phyloP scores from a whole-genome alignment of 2,888 invertebrate species.

The Drosophila austrosaltans region DNA sequence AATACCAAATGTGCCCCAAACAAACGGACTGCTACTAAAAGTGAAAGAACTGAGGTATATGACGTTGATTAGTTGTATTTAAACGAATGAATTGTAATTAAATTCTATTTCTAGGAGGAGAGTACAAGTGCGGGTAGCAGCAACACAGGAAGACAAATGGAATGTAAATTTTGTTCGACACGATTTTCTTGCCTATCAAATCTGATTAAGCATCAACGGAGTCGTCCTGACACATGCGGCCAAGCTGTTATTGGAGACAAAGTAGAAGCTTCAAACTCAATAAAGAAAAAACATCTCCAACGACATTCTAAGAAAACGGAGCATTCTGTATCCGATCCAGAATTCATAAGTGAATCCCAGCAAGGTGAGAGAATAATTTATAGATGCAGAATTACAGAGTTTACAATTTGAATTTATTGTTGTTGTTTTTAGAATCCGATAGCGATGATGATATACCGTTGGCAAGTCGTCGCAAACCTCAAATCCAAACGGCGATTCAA shows the following conservation, averaged over 20 bases:
- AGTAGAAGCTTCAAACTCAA: neutral
- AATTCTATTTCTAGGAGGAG: slow-evolving; percentile 13
- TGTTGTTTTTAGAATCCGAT: slow-evolving; percentile 30
- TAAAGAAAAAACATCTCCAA: neutral
- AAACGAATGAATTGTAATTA: neutral
- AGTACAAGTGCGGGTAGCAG: slow-evolving; percentile 80
- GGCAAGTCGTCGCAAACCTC: slow-evolving; percentile 56
- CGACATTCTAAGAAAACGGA: slow-evolving; percentile 40
- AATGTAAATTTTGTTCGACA: slow-evolving; percentile 84
- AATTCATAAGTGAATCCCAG: slow-evolving; percentile 6
- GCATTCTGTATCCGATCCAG: slow-evolving; percentile 48
- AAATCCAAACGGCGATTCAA: slow-evolving; percentile 18
- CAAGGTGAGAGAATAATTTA: neutral
- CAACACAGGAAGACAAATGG: slow-evolving; percentile 77
- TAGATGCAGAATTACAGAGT: neutral
- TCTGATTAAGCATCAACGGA: slow-evolving; percentile 84
- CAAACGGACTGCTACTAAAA: slow-evolving; percentile 54
- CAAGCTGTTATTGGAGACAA: slow-evolving; percentile 27
- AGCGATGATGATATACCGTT: slow-evolving; percentile 68
- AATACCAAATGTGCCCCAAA: slow-evolving; percentile 84
- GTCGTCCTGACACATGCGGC: slow-evolving; percentile 84
- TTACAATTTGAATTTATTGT: neutral
- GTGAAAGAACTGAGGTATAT: slow-evolving; percentile 63
- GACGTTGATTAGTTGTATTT: slow-evolving; percentile 53
- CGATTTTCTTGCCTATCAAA: slow-evolving; percentile 84